Evolutionary conservation across 1,140 invertebrate species (phyloP), one percentile per base, ranked within the genome.

Genomic region (Apis laboriosa): DNA sequence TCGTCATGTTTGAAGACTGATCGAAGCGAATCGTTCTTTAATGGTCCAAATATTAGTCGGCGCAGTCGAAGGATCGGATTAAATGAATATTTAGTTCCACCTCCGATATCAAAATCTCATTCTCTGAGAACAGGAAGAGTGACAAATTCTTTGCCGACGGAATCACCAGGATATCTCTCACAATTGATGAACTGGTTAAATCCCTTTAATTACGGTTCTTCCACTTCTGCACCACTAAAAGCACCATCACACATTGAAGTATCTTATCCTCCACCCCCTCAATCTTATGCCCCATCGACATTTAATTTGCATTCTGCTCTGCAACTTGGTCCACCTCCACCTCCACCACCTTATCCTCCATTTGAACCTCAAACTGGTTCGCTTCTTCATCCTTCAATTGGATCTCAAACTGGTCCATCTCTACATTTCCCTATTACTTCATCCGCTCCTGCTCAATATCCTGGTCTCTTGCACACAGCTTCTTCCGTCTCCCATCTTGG

Each of bases 71-170:
- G 88, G 77, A 83, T 86, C 21, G 85, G 80, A 17, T 87, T 91
- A 8, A 93, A 90, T 68, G 93, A 94, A 73, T 94, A 90, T 28
- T 73, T 94, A n/a, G 87, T 91, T 21, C 93, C 93, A 80, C 89
- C 90, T 0, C 72, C 77, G 2, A 77, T 67, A 7, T 88, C 43
- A 43, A 55, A 77, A 43, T 77, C 76, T n/a, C 71, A 64, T 24
- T 74, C 86, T 0, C 58, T 82, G 8, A 85, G 87, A 72, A 72
- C 88, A 19, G 85, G 84, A 55, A 84, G 88, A 78, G 51, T 87
- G 64, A 75, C 58, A 19, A 72, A 71, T 49, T 60, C 53, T 11
- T 78, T 77, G 0, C 60, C 80, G n/a, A 72, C 80, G 2, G 73
- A 87, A 21, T 8, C 83, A 2, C 84, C 89, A 9, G 92, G 92